Base-by-base conservation (phyloP, 2,797 vertebrate species). In the Thripadectes ignobilis region DNA sequence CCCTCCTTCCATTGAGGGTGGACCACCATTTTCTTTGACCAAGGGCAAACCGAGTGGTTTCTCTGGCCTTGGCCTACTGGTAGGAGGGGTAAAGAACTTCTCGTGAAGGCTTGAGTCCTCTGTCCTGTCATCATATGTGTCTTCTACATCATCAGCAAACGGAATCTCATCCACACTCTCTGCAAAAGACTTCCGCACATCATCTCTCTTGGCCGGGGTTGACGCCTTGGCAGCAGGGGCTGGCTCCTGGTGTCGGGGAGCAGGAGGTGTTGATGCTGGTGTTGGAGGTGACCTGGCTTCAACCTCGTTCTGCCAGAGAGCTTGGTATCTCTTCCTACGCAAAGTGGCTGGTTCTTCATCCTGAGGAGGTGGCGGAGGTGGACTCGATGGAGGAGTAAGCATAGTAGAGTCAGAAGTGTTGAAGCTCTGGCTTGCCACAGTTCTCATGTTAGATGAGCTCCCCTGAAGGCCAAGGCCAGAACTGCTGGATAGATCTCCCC, bases 101-200 rank as follows among this genome's bases (percentile, higher is more conserved):
- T 99, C 98, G 7, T 98, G 98, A 59, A 97, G 89, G 93, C 98
- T 99, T 0, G 97, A 97, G 83, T 99, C 98, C 41, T 99, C 99
- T 0, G 98, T 99, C 69, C 98, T 98, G 72, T 99, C 99, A 29
- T 99, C 99, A 0, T 98, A 99, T 0, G 98, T 98, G 85, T 99
- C 99, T 62, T 99, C 99, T 46, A 99, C 99, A 0, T 99, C 99
- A 2, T 99, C 99, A 0, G 99, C 99, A 80, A 99, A 99, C 0
- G 99, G 99, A 82, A 99, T 99, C 96, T 99, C 99, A 16, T 99
- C 99, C 74, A 99, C 99, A 0, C 98, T 99, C 97, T 99, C 99
- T 10, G 99, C 99, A 12, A 99, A 99, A 0, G 99, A 99, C 93
- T 99, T 99, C 36, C 99, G 98, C 4, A 94, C 95, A 2, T 98